Conservation (phyloP, 2,113 vertebrate species). For the Bubo bubo region DNA sequence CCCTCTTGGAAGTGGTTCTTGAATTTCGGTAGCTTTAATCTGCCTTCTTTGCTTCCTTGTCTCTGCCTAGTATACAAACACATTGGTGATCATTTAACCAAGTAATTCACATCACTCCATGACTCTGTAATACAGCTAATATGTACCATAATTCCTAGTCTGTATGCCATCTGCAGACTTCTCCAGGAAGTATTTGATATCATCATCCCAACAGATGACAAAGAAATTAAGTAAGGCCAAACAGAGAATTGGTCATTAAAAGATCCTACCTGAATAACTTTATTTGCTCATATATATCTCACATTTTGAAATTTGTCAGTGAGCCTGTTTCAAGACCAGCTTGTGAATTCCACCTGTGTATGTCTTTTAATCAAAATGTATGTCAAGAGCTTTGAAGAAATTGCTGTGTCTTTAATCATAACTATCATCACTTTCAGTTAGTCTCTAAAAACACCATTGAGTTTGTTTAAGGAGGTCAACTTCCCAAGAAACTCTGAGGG, state of each 20-base stretch:
- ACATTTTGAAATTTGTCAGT: neutral
- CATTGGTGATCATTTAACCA: neutral
- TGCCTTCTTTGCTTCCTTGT: neutral
- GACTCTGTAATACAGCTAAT: neutral
- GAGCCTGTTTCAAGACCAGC: neutral
- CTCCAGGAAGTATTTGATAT: neutral
- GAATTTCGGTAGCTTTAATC: neutral
- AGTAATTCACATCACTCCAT: neutral
- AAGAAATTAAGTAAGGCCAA: neutral
- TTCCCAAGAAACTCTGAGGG: neutral
- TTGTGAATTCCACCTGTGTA: neutral
- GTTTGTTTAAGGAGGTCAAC: neutral
- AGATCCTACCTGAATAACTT: neutral
- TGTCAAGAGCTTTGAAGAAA: neutral
- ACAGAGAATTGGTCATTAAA: neutral
- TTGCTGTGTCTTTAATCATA: neutral
- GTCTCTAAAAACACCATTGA: neutral
- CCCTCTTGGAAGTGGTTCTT: neutral
- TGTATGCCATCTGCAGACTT: neutral
- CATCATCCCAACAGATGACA: neutral
- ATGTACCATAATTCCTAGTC: neutral
- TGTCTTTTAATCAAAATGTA: neutral
- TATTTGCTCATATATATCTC: neutral
- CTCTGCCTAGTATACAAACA: neutral
- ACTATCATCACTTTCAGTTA: neutral